Percentiles rank a stretch among this genome's conserved stretches.
Evolutionary conservation across 35 echinoderm and acorn worm species (phyloP).

Genomic region (Patiria miniata): DNA sequence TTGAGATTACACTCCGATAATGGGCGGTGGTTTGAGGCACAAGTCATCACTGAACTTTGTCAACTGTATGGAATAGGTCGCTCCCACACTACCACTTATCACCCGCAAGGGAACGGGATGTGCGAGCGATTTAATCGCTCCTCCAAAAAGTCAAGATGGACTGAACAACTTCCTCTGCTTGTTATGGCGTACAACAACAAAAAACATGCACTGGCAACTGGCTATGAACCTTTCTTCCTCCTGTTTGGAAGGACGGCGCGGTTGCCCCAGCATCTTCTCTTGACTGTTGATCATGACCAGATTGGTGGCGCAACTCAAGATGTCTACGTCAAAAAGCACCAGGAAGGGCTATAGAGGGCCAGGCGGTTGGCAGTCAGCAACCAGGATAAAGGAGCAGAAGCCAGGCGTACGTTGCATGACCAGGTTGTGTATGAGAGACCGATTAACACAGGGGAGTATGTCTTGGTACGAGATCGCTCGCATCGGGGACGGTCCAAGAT

Average conservation of each 20-base stretch:
- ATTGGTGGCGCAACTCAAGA: neutral
- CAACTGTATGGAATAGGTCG: neutral
- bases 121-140: slow-evolving; percentile 48
- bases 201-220: slow-evolving; percentile 62
- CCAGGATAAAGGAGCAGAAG: slow-evolving; percentile 57
- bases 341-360: slow-evolving; percentile 45
- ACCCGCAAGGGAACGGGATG: slow-evolving; percentile 55
- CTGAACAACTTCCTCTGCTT: slow-evolving; percentile 59
- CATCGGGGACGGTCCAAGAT: too few relatives aligned
- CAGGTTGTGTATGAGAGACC: too few relatives aligned
- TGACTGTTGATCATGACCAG: slow-evolving; percentile 39
- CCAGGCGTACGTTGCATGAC: slow-evolving; percentile 20
- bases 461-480: too few relatives aligned
- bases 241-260: slow-evolving; percentile 77
- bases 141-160: slow-evolving; percentile 63
- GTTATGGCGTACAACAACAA: slow-evolving; percentile 72
- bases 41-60: slow-evolving; percentile 62
- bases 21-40: slow-evolving; percentile 40
- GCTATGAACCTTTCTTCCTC: slow-evolving; percentile 71
- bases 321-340: slow-evolving; percentile 50
- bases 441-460: too few relatives aligned
- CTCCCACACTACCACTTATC: too few relatives aligned
- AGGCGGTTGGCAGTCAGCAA: slow-evolving; percentile 39
- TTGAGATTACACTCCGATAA: slow-evolving; percentile 53
- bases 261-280: slow-evolving; percentile 57